Evolutionary conservation across 2,888 invertebrate species (phyloP).

Genomic region (Lasioglossum oenotherae): DNA sequence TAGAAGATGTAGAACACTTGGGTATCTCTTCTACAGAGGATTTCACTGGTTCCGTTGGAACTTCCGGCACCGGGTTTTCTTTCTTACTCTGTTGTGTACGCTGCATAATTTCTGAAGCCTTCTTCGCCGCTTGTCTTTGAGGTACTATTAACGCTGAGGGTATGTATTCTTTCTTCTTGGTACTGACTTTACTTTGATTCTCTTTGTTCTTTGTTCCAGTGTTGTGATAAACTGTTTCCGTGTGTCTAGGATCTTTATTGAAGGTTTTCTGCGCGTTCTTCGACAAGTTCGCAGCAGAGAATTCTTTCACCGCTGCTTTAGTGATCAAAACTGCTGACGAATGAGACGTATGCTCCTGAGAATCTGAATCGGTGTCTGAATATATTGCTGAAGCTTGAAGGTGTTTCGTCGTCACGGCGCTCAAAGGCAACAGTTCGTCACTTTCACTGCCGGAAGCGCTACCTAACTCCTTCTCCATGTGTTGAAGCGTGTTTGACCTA

Average conservation of each 20-base stretch:
- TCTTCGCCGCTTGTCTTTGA: conserved; percentile 95
- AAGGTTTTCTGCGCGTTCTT: conserved; percentile 95
- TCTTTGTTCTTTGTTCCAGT: conserved; percentile 84
- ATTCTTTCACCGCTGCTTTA: conserved; percentile 94
- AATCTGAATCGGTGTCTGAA: conserved; percentile 92
- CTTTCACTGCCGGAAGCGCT: conserved; percentile 91
- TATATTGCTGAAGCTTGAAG: conserved; percentile 90
- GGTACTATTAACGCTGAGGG: conserved; percentile 95
- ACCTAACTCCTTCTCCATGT: conserved; percentile 91
- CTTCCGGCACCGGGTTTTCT: conserved; percentile 74
- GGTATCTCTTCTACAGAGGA: conserved; percentile 64
- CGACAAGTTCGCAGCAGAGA: conserved; percentile 90
- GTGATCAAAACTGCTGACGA: conserved; percentile 89
- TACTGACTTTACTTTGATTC: conserved; percentile 79
- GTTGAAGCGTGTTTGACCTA: conserved; percentile 87
- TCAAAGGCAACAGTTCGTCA: conserved; percentile 90
- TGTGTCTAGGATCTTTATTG: conserved; percentile 78
- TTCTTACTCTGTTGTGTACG: conserved; percentile 83
- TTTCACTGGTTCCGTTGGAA: conserved; percentile 79
- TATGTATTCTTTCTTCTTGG: conserved; percentile 85
- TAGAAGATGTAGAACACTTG: conserved; percentile 54
- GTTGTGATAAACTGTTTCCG: conserved; percentile 79
- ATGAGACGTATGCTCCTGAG: conserved; percentile 87
- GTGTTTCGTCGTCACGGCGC: conserved; percentile 75
- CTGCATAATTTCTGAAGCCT: conserved; percentile 94